Conservation (phyloP, 1,140 invertebrate genomes). For the Augochlora pura region DNA sequence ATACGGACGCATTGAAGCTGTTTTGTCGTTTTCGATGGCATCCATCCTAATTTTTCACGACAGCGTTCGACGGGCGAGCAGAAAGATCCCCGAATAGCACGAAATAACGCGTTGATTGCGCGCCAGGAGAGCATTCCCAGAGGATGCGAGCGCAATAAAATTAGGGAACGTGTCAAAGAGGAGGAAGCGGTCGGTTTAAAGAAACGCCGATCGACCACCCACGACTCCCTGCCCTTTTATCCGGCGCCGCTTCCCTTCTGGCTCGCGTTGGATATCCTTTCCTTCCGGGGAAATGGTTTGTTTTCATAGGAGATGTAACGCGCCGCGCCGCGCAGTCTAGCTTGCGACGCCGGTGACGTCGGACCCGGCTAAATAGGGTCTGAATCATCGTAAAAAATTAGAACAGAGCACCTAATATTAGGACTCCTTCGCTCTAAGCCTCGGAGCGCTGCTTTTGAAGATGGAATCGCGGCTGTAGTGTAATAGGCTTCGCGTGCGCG, state of each 20-base stretch:
- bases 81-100: neutral
- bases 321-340: constrained; percentile 55
- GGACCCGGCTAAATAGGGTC: neutral
- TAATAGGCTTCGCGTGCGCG: no score
- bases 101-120: neutral
- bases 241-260: constrained; percentile 50
- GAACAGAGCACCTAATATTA: neutral
- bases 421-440: neutral
- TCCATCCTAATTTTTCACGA: no score
- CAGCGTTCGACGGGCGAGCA: neutral
- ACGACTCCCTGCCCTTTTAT: constrained; percentile 56
- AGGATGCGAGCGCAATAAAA: constrained; percentile 38
- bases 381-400: neutral
- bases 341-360: neutral
- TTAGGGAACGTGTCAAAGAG: constrained; percentile 50
- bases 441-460: no score
- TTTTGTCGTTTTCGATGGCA: no score
- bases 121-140: neutral
- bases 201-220: constrained; percentile 61
- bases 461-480: no score
- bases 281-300: constrained; percentile 51
- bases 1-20: no score
- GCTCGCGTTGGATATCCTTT: constrained; percentile 38
- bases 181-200: constrained; percentile 42
- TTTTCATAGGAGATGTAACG: constrained; percentile 60